Evolutionary conservation across 2,113 vertebrate species (phyloP), one percentile per base, ranked within the genome.

Genomic region (Aix galericulata): DNA sequence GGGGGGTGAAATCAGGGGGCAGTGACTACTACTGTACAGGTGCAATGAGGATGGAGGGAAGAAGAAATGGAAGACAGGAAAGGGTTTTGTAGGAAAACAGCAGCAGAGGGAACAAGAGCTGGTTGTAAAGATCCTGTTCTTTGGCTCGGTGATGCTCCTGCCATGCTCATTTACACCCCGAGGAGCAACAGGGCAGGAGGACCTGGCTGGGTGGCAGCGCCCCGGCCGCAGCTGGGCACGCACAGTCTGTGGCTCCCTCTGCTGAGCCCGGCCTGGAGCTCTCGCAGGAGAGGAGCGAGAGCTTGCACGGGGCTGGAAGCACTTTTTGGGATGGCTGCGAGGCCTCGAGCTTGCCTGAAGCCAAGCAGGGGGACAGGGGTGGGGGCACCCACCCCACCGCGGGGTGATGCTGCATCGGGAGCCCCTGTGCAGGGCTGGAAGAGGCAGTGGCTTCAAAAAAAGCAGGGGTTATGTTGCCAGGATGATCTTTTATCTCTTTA

Each of bases 191-290:
- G 22, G 25, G 55, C 36, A 4, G 7, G 31, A 34, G 67, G 16
- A 21, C 36, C 26, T 0, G 34, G 48, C 81, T 4, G 83, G 3
- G 29, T 66, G 44, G 81, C 23, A 4, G 81, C 13, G 32, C 44
- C 56, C 0, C 48, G 9, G 85, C 74, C 2, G 6, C n/a, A 23
- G 60, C 34, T 8, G 1, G 58, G 64, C 46, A 72, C 3, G 0
- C 64, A 2, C 82, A 92, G 95, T 96, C 96, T 97, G 93, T 92
- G 89, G 91, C 93, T 96, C 93, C 96, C 96, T 89, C 96, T 97
- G 93, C 93, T 36, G 96, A 84, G 89, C 91, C 91, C 3, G 7
- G 64, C 64, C 76, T 80, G 1, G 29, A 74, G 81, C 86, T 88
- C 89, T 16, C 0, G 6, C 18, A 1, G 32, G 17, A 72, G 50